Base-by-base conservation (phyloP, 2,888 invertebrate species). In the Malachius bipustulatus region DNA sequence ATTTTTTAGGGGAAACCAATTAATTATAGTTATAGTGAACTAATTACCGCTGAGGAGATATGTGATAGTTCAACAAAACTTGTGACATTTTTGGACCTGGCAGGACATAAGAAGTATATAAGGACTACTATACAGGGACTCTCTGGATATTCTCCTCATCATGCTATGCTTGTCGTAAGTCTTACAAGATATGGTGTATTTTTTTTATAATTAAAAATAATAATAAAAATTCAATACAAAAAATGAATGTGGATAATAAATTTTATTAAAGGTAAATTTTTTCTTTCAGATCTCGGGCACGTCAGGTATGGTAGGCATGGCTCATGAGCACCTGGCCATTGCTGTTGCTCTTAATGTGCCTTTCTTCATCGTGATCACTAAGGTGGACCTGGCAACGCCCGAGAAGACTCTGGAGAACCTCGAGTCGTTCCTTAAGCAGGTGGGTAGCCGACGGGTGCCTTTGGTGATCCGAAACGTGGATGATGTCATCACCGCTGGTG, bases 61-160 rank as follows among this genome's bases (percentile, higher is more conserved):
- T 90, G 90, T 47, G 91, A 93, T 55, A 69, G 81, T 29, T 91
- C 93, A 2, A 82, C 85, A 4, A 96, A 94, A 63, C 66, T 98
- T 16, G 84, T 98, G 0, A 90, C 93, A 0, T 88, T 94, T 55
- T 77, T 97, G 52, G 97, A 98, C 64, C 67, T 97, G 48, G 96
- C 96, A 3, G 97, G 97, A 0, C 94, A 97, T 64, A 77, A 83
- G 47, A 94, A 96, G 60, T 98, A 97, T 58, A 75, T 96, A 59
- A 74, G 87, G 42, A 97, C 97, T 32, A 97, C 97, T 1, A 78
- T 96, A 24, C 84, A 90, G 60, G 97, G 96, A 0, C 67, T 97
- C 24, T 89, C 89, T 3, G 90, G 91, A 0, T 90, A 93, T 65
- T 82, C 79, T 1, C 94, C 94, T 1, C 91, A 96, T 63, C 85